Evolutionary conservation across 2,888 invertebrate species (phyloP).

Genomic region (Disparrhopalites patrizii): DNA sequence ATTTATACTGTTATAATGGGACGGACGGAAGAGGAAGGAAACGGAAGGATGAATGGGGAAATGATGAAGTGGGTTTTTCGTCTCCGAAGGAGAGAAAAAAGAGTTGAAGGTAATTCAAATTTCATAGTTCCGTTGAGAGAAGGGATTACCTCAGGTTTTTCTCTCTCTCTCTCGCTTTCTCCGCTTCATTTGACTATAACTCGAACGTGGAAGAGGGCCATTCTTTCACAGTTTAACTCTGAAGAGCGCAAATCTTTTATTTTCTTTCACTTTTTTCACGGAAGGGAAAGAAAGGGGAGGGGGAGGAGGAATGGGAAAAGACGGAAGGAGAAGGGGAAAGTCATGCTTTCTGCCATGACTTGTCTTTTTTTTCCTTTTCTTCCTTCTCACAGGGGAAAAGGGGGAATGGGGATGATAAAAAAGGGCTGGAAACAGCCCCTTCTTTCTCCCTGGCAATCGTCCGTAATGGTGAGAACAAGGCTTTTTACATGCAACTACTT

Average conservation of each 20-base stretch:
- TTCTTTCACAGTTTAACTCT: no score
- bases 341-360: background rate
- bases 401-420: no score
- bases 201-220: no score
- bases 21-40: background rate
- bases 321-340: slow-evolving; percentile 10
- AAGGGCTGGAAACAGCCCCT: no score
- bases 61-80: slow-evolving; percentile 18
- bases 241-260: no score
- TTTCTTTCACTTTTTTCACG: background rate
- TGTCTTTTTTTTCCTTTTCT: background rate
- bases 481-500: no score
- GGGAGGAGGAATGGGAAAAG: background rate
- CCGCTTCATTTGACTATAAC: slow-evolving; percentile 28
- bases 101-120: slow-evolving; percentile 38
- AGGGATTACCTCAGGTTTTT: slow-evolving; percentile 36
- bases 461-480: no score
- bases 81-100: slow-evolving; percentile 10
- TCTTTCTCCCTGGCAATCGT: no score
- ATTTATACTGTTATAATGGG: background rate
- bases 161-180: no score
- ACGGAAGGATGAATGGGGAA: slow-evolving; percentile 15
- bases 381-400: no score
- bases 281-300: background rate
- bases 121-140: slow-evolving; percentile 42